These are phyloP conservation scores for Penaeus monodon DNA, from an alignment of 2,888 invertebrate genomes.

Conservation along the genomic window DNA sequence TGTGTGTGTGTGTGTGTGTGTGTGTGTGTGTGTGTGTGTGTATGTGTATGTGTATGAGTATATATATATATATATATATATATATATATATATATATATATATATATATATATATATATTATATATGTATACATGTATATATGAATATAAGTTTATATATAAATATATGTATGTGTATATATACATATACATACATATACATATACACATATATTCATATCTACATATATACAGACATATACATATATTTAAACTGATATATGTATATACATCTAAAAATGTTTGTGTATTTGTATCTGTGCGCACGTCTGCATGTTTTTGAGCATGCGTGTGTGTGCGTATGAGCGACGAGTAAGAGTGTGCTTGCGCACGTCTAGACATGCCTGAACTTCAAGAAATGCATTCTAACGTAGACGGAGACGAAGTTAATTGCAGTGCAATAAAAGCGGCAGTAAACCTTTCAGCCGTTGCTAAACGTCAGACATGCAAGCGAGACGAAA, in stretches of 20 bases:
- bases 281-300: no score
- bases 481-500: no score
- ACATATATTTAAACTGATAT: background rate
- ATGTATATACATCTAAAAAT: no score
- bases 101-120: constrained; percentile 4
- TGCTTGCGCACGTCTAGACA: no score
- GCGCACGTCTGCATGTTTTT: no score
- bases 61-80: constrained; percentile 3
- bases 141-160: background rate
- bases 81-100: constrained; percentile 10
- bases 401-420: no score
- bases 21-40: background rate
- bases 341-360: no score
- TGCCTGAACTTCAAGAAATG: no score
- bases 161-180: background rate
- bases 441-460: no score
- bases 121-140: background rate
- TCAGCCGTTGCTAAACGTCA: no score
- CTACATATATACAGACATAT: background rate
- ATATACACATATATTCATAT: background rate
- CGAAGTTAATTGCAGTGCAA: no score
- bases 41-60: background rate
- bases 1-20: background rate
- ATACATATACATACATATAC: background rate
- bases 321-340: no score